Conservation (phyloP, 2,888 invertebrate genomes). For the Andrena marginata region DNA sequence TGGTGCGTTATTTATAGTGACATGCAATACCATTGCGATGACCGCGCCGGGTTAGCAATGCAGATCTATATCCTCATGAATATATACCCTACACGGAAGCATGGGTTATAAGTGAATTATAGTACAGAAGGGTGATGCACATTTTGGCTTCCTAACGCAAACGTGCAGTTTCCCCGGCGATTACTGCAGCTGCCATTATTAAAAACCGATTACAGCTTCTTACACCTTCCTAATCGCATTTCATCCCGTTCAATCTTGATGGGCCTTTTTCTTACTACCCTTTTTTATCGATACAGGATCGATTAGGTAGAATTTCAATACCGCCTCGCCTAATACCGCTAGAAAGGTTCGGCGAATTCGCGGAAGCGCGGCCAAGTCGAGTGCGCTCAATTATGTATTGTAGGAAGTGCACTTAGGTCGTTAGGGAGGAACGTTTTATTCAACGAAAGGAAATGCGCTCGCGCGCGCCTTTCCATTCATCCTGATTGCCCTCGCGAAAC, state of each 20-base stretch:
- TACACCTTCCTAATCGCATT: constrained; percentile 15
- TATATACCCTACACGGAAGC: constrained; percentile 34
- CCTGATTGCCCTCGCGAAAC: constrained; percentile 54
- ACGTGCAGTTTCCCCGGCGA: constrained; percentile 34
- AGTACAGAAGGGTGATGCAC: constrained; percentile 48
- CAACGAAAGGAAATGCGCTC: constrained; percentile 54
- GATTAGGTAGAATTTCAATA: background rate
- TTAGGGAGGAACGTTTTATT: constrained; percentile 56
- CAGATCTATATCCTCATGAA: background rate
- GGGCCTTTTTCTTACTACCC: background rate
- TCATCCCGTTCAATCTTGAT: constrained; percentile 24
- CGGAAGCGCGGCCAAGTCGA: constrained; percentile 51
- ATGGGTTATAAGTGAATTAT: constrained; percentile 72
- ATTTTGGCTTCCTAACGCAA: constrained; percentile 65
- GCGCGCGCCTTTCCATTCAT: constrained; percentile 56
- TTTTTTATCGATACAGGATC: background rate
- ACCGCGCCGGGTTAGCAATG: background rate
- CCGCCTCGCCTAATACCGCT: background rate
- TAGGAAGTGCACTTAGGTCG: constrained; percentile 55
- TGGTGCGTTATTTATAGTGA: background rate
- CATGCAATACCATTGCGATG: background rate
- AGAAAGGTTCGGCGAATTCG: constrained; percentile 24
- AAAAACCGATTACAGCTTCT: background rate
- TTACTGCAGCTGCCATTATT: constrained; percentile 18
- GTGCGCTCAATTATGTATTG: constrained; percentile 52